These are phyloP conservation scores for Tursiops truncatus DNA, from an alignment of 2,113 vertebrate genomes.

Conservation along the genomic window DNA sequence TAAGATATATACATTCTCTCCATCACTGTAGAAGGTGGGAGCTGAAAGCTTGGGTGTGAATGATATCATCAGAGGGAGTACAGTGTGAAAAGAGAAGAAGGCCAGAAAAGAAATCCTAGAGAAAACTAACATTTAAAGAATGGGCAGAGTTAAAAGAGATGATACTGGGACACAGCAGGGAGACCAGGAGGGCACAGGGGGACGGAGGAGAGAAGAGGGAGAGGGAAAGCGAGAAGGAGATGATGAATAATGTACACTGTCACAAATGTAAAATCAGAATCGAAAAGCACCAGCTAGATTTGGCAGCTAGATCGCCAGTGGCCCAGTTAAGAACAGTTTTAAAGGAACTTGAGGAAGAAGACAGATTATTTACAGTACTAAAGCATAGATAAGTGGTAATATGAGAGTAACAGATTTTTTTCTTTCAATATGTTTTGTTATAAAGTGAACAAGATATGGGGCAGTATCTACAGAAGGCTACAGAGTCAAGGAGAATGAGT, in stretches of 20 bases:
- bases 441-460: background rate
- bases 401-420: background rate
- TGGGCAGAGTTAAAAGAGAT: background rate
- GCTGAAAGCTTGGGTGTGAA: slow-evolving; percentile 49
- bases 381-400: background rate
- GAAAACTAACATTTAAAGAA: slow-evolving; percentile 43
- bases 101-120: slow-evolving; percentile 50
- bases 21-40: slow-evolving; percentile 1
- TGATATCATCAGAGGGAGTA: slow-evolving; percentile 57
- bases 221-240: background rate
- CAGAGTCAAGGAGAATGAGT: background rate
- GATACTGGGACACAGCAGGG: background rate
- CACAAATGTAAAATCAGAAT: background rate
- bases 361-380: background rate
- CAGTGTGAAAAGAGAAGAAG: background rate
- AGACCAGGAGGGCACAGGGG: background rate
- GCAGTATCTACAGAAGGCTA: background rate
- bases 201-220: background rate
- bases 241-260: background rate
- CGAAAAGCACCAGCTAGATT: background rate
- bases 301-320: background rate
- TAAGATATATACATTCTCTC: background rate
- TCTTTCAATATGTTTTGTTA: background rate
- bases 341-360: background rate
- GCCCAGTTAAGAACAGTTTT: background rate